Conservation (phyloP, 2,113 vertebrate species). For the Rhinolophus ferrumequinum region DNA sequence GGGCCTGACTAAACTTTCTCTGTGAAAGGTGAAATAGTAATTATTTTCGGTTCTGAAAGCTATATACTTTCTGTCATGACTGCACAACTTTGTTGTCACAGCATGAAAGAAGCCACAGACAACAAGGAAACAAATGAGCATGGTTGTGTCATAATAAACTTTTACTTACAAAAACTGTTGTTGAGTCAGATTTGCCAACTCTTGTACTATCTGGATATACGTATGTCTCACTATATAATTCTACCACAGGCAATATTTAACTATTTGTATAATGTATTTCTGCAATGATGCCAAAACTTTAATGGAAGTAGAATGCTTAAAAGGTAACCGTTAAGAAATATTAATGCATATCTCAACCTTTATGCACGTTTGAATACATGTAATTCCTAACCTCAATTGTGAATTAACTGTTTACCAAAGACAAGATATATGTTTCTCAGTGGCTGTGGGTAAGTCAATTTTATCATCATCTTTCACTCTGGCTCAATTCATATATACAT, state of each 20-base stretch:
- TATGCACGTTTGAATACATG: not conserved
- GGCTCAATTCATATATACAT: not conserved
- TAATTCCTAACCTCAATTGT: not conserved
- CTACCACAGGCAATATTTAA: not conserved
- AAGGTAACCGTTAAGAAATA: conserved; percentile 7
- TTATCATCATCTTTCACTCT: not conserved
- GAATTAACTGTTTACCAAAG: not conserved
- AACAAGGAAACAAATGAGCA: not conserved
- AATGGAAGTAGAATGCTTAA: not conserved
- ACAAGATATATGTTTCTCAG: not conserved
- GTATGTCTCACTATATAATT: not conserved
- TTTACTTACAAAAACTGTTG: not conserved
- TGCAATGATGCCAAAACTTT: not conserved
- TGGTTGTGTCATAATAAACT: not conserved
- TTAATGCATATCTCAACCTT: not conserved
- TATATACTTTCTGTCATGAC: not conserved
- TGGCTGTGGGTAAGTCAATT: not conserved
- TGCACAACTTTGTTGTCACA: not conserved
- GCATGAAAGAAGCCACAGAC: not conserved
- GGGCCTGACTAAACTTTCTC: not conserved
- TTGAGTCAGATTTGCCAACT: not conserved
- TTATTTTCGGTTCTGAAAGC: not conserved
- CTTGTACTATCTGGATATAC: not conserved
- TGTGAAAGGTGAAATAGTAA: not conserved
- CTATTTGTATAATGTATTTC: not conserved